phyloP scores from a whole-genome alignment of 2,797 vertebrate species.

The Enteromius argenteus region DNA sequence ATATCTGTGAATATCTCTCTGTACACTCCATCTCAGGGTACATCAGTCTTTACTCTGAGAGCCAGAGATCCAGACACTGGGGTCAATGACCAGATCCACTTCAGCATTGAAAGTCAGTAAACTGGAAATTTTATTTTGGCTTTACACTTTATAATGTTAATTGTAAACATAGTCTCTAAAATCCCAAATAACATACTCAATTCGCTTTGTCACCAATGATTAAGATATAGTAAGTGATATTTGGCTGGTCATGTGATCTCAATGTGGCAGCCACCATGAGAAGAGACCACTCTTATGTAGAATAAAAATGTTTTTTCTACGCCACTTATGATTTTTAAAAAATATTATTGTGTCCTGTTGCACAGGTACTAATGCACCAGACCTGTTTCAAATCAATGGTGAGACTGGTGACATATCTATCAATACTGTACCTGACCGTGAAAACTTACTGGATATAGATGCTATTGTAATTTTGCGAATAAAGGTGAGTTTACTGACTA shows the following conservation, averaged over 20 bases:
- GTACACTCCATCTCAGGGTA: constrained; percentile 70
- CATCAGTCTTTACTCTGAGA: constrained; percentile 73
- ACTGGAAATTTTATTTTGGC: background rate
- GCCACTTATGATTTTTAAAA: background rate
- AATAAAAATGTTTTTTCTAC: background rate
- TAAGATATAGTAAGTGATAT: background rate
- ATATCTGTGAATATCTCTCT: background rate
- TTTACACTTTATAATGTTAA: background rate
- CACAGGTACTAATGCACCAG: constrained; percentile 61
- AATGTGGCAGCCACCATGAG: background rate
- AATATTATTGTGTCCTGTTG: constrained; percentile 8
- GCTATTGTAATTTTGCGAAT: constrained; percentile 79
- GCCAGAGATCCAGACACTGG: constrained; percentile 88
- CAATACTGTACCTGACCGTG: constrained; percentile 79
- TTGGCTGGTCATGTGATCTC: background rate
- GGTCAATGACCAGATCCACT: constrained; percentile 80
- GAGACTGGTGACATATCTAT: constrained; percentile 78
- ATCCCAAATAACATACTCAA: background rate
- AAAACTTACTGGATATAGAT: constrained; percentile 71
- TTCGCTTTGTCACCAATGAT: background rate
- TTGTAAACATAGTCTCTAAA: background rate
- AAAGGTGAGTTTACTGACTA: constrained; percentile 70
- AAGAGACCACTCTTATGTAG: background rate
- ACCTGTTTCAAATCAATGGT: constrained; percentile 75
- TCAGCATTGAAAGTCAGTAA: constrained; percentile 84